phyloP scores from a whole-genome alignment of 2,797 vertebrate genomes.

The Apogon hyalosoma region DNA sequence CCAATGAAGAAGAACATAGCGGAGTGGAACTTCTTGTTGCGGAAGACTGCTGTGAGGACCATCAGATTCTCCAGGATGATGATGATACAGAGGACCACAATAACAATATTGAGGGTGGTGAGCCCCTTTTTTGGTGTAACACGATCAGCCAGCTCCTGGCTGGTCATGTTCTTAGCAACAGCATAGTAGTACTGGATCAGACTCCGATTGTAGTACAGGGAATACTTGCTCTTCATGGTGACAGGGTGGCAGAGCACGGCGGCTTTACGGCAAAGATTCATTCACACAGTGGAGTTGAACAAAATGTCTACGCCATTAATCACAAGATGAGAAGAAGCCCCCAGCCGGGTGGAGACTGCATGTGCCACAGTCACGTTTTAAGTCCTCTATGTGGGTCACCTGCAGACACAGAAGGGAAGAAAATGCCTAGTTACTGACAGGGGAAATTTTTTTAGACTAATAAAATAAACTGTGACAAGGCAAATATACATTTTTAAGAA shows the following conservation, averaged over 20 bases:
- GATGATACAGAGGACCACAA: constrained; percentile 89
- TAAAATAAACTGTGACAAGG: constrained; percentile 36
- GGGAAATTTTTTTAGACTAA: constrained; percentile 4
- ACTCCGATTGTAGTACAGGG: constrained; percentile 86
- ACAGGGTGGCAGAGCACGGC: constrained; percentile 58
- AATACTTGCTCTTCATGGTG: constrained; percentile 89
- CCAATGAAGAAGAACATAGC: constrained; percentile 99
- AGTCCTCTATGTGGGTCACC: constrained; percentile 80
- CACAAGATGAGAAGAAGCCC: constrained; percentile 56
- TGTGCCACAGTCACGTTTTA: constrained; percentile 78
- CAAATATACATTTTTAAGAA: constrained; percentile 35
- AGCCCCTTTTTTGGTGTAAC: constrained; percentile 45
- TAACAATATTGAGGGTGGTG: constrained; percentile 75
- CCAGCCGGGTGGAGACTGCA: constrained; percentile 52
- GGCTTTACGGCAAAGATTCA: constrained; percentile 73
- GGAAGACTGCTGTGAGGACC: constrained; percentile 90
- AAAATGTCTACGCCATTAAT: constrained; percentile 49
- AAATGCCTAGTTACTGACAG: constrained; percentile 40
- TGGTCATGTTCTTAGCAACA: constrained; percentile 84
- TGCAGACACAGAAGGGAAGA: constrained; percentile 69
- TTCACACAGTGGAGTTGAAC: constrained; percentile 67
- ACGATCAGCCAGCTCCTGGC: neutral
- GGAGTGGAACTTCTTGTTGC: constrained; percentile 95
- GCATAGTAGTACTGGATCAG: constrained; percentile 89
- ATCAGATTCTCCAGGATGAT: constrained; percentile 94